phyloP scores from a whole-genome alignment of 2,113 vertebrate species.

The Pungitius pungitius region DNA sequence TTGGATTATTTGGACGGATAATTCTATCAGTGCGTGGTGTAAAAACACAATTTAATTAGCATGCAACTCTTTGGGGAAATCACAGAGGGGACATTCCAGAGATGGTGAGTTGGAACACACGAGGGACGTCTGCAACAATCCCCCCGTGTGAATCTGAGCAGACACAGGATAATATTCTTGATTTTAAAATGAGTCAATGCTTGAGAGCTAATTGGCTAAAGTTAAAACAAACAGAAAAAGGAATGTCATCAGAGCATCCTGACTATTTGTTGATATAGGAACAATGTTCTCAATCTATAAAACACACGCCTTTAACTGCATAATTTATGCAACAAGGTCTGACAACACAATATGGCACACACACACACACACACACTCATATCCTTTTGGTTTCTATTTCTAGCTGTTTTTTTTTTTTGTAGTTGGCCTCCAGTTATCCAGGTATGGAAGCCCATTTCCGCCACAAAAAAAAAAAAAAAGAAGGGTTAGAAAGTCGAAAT shows the following conservation, averaged over 20 bases:
- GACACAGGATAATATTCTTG: background rate
- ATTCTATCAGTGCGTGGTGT: conserved; percentile 20
- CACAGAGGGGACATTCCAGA: conserved; percentile 20
- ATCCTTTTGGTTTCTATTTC: background rate
- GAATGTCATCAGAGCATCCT: background rate
- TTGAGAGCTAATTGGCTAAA: conserved; percentile 27
- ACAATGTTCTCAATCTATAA: background rate
- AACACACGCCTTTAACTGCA: background rate
- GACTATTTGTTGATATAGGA: background rate
- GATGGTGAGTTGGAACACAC: conserved; percentile 29
- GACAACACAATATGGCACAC: background rate
- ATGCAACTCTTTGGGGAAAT: conserved; percentile 24
- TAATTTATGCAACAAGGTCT: background rate
- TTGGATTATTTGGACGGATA: conserved; percentile 40
- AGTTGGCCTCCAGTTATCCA: no score
- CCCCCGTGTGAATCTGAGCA: conserved; percentile 39
- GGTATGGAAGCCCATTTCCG: no score
- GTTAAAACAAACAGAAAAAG: background rate
- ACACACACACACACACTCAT: background rate
- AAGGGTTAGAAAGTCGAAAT: no score
- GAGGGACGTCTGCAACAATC: conserved; percentile 24
- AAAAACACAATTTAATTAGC: conserved; percentile 37
- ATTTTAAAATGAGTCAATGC: background rate
- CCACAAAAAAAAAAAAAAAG: no score
- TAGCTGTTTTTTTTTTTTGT: no score